Evolutionary conservation across 2,113 vertebrate species (phyloP).

Genomic region (Cyanistes caeruleus): DNA sequence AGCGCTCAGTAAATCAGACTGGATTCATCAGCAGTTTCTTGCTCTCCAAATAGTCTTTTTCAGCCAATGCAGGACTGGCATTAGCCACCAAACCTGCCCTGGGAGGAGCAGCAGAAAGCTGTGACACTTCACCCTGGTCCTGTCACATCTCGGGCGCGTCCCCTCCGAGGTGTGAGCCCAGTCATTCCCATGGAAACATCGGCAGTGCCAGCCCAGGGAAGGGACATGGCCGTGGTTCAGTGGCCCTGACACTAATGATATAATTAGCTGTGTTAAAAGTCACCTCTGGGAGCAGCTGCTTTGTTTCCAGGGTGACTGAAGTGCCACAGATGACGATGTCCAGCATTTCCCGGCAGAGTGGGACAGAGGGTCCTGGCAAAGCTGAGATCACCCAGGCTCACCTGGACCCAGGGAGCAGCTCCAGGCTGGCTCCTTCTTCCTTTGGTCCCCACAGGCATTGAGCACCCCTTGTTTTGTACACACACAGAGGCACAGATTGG

Average conservation of each 20-base stretch:
- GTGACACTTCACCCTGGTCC: not conserved
- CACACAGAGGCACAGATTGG: not conserved
- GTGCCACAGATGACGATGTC: not conserved
- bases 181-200: constrained; percentile 7
- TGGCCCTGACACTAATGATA: constrained; percentile 50
- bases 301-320: constrained; percentile 69
- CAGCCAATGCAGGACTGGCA: not conserved
- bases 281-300: constrained; percentile 41
- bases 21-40: not conserved
- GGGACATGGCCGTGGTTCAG: not conserved
- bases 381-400: rapidly evolving
- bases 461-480: not conserved
- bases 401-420: not conserved
- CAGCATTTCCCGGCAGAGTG: not conserved
- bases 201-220: not conserved
- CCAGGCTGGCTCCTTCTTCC: not conserved
- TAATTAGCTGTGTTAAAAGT: constrained; percentile 66
- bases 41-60: not conserved
- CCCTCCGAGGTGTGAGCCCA: rapidly evolving
- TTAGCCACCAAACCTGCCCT: not conserved
- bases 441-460: rapidly evolving
- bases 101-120: not conserved
- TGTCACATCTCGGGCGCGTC: rapidly evolving
- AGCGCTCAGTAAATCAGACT: rapidly evolving
- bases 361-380: not conserved